These are phyloP conservation scores for Archips crataeganus DNA, from an alignment of 2,888 invertebrate species.

Conservation along the genomic window DNA sequence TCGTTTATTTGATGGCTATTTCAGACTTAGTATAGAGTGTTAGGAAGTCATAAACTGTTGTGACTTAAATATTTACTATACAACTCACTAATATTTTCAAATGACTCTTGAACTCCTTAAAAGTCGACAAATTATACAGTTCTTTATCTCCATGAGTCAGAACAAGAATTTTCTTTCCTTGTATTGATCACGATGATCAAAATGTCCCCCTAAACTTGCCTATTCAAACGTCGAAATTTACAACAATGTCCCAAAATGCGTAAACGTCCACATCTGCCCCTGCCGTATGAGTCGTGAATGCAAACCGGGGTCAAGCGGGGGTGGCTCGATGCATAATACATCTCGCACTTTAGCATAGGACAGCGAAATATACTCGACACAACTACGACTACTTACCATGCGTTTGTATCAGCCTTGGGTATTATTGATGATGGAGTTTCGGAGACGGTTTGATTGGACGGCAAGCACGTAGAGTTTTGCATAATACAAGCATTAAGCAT, in stretches of 20 bases:
- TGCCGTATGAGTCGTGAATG: constrained; percentile 63
- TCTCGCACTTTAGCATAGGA: constrained; percentile 29
- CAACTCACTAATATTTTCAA: not conserved
- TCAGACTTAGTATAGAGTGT: too few relatives aligned
- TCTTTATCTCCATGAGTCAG: not conserved
- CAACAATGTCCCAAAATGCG: constrained; percentile 39
- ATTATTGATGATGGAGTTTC: too few relatives aligned
- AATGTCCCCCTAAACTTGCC: constrained; percentile 32
- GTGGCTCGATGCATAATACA: constrained; percentile 41
- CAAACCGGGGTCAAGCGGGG: constrained; percentile 51
- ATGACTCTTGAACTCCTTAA: not conserved
- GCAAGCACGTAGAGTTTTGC: too few relatives aligned
- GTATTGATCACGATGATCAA: constrained; percentile 11
- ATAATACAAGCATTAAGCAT: too few relatives aligned
- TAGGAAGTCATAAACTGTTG: too few relatives aligned
- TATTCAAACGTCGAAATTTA: constrained; percentile 42
- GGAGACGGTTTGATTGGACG: too few relatives aligned
- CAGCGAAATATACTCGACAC: constrained; percentile 6
- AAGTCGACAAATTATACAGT: not conserved
- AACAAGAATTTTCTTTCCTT: not conserved
- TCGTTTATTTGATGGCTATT: too few relatives aligned
- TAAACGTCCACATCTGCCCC: constrained; percentile 37
- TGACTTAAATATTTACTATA: too few relatives aligned
- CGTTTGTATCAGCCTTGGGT: too few relatives aligned
- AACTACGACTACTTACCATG: not conserved